Conservation (phyloP, 2,888 invertebrate species). For the Sphinx pinastri region DNA sequence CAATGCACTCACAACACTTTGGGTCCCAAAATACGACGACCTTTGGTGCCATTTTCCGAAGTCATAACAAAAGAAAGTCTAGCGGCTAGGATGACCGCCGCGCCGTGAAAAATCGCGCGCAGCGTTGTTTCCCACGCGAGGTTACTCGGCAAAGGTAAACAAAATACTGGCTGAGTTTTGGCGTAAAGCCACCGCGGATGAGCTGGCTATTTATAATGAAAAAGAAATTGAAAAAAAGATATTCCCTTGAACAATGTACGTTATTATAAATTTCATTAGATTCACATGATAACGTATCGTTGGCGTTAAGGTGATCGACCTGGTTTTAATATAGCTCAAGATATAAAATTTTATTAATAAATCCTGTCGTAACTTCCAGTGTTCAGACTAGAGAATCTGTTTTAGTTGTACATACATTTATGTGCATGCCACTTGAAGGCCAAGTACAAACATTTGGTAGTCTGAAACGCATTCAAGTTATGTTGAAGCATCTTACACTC, state of each 20-base stretch:
- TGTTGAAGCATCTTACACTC: neutral
- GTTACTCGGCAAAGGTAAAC: slow-evolving; percentile 48
- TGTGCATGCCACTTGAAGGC: neutral
- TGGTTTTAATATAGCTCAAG: neutral
- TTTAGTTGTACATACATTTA: neutral
- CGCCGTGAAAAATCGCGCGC: neutral
- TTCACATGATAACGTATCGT: neutral
- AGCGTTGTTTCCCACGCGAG: slow-evolving; percentile 4
- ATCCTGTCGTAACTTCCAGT: neutral
- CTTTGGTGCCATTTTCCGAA: slow-evolving; percentile 6
- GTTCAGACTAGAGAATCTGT: neutral
- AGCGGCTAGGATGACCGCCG: neutral
- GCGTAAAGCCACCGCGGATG: slow-evolving; percentile 59
- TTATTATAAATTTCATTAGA: neutral
- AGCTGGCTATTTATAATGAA: slow-evolving; percentile 59
- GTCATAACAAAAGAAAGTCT: neutral
- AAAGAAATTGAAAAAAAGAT: slow-evolving; percentile 42
- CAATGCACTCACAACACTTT: slow-evolving; percentile 27
- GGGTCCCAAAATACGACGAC: slow-evolving; percentile 19
- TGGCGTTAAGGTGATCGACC: neutral
- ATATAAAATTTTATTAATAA: neutral
- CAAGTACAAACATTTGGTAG: neutral
- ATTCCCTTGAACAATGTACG: neutral
- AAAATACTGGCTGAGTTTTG: slow-evolving; percentile 61
- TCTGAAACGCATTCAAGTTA: slow-evolving; percentile 1